These are phyloP conservation scores for Drosophila lacteicornis DNA, from an alignment of 1,140 invertebrate species.

Conservation along the genomic window DNA sequence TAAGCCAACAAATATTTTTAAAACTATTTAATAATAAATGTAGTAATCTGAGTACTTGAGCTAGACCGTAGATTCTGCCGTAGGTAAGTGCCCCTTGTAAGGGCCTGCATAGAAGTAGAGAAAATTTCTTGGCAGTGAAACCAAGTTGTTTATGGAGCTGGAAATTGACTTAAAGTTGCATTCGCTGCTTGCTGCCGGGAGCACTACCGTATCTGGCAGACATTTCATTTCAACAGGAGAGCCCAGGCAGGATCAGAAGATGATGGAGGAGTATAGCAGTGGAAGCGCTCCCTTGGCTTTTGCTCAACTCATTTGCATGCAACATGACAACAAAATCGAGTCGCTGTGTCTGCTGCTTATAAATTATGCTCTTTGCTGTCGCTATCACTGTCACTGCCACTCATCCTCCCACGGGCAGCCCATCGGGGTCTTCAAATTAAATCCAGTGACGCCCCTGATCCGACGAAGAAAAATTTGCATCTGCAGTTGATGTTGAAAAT, in stretches of 20 bases:
- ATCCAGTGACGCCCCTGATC: neutral
- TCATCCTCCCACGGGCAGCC: conserved; percentile 6
- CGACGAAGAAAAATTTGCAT: conserved; percentile 5
- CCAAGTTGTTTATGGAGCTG: conserved; percentile 59
- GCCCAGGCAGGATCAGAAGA: conserved; percentile 1
- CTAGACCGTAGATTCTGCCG: too few relatives aligned
- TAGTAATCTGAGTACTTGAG: too few relatives aligned
- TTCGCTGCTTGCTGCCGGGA: conserved; percentile 18
- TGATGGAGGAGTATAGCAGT: neutral
- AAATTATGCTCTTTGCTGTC: conserved; percentile 63
- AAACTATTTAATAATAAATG: neutral
- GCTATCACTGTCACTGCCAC: conserved; percentile 14
- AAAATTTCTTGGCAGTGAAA: conserved; percentile 12
- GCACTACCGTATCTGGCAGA: conserved; percentile 24
- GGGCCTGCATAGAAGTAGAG: conserved; percentile 2
- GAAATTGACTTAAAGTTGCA: conserved; percentile 60
- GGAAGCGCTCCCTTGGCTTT: conserved; percentile 11
- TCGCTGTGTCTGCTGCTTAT: conserved; percentile 51
- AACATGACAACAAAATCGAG: conserved; percentile 54
- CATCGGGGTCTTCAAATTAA: conserved; percentile 24
- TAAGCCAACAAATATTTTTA: too few relatives aligned
- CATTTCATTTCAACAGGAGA: conserved; percentile 55
- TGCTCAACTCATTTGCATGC: conserved; percentile 61
- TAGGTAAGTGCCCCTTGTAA: neutral
- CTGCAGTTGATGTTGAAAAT: conserved; percentile 24